Conservation (phyloP, 2,797 vertebrate species). For the Alca torda region DNA sequence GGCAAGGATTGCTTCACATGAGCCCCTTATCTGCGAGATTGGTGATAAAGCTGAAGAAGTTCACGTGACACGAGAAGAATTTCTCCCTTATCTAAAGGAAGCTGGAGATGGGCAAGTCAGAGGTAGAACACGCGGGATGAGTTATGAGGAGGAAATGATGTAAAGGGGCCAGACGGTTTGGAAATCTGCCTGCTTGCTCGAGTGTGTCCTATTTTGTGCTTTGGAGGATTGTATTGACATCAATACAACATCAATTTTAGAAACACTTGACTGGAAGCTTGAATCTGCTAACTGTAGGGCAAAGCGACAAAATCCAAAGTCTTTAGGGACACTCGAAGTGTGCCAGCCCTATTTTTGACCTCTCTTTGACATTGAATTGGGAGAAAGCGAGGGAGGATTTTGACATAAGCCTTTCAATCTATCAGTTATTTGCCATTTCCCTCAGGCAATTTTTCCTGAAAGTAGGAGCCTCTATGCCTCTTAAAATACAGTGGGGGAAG, state of each 20-base stretch:
- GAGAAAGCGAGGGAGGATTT: neutral
- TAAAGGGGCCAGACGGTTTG: constrained; percentile 21
- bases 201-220: neutral
- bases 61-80: constrained; percentile 25
- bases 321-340: neutral
- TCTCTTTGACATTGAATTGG: neutral
- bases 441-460: neutral
- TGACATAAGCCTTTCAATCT: neutral
- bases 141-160: constrained; percentile 23
- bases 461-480: neutral
- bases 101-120: constrained; percentile 4
- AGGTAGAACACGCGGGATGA: constrained; percentile 10
- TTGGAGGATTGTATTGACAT: neutral
- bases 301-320: neutral
- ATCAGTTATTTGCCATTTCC: neutral
- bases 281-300: neutral
- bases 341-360: constrained; percentile 10
- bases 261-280: neutral
- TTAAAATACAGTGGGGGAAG: neutral
- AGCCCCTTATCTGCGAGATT: constrained; percentile 34
- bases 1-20: neutral
- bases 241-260: neutral
- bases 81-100: constrained; percentile 56
- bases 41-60: constrained; percentile 11
- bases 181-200: neutral